Evolutionary conservation across 2,113 vertebrate genomes (phyloP), one percentile per base, ranked within the genome.

Genomic region (Calidris pugnax): DNA sequence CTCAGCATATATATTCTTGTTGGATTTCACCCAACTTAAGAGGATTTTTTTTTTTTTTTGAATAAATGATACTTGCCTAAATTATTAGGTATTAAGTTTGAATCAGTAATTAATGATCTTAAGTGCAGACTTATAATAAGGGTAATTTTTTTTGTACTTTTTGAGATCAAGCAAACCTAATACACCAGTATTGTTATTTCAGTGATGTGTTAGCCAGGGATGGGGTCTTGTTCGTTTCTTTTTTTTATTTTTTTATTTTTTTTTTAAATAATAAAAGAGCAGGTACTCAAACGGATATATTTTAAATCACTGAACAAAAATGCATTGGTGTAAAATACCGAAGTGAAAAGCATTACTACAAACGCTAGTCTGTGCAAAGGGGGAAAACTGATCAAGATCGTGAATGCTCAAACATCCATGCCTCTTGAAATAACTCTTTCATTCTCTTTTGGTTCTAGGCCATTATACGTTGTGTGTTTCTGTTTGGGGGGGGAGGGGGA

Each of bases 1-100:
- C 96, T 98, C 97, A 97, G 92, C 97, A 97, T 97, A 97, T 98
- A 97, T 97, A 97, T 98, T 98, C 98, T 97, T 94, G 97, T 98
- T 98, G 97, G 98, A 99, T 98, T 98, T 99, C 98, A 98, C 98
- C 97, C 98, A 98, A 99, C 99, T 98, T 96, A 98, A 99, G 98
- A 98, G 98, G 96, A 96, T 98, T 98, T 98, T 97, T 94, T 87
- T 67, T 47, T 98, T 98, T 97, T 91, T 83, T 95, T 75, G 9
- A 91, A 95, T 90, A 96, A 97, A 93, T 97, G 95, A 97, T 97
- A 98, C 97, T 98, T 98, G 94, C 98, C 98, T 98, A 98, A 98
- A 97, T 98, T 98, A 96, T 98, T 98, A 98, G 98, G 98, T 98
- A 96, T 97, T 97, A 96, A 96, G 88, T 97, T 94, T 98, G 97